phyloP scores from a whole-genome alignment of 23 tunicate species.

The Halocynthia aurantium region DNA sequence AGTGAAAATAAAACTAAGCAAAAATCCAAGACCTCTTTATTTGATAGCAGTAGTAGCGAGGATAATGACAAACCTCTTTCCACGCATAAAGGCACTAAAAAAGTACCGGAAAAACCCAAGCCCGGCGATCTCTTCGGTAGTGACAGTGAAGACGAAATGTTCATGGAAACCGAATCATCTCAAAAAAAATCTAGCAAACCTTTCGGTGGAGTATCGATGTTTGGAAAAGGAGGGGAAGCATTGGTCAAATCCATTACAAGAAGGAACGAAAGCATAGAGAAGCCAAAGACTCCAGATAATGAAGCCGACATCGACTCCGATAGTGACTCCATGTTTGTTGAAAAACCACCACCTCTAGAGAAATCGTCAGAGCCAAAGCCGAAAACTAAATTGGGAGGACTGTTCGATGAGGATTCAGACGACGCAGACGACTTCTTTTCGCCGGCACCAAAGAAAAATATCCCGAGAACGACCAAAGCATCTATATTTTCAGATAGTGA shows the following conservation, averaged over 20 bases:
- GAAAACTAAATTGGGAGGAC: neutral
- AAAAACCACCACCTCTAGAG: slow-evolving; percentile 8
- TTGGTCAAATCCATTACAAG: too few relatives aligned
- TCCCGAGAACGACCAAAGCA: neutral
- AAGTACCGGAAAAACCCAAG: neutral
- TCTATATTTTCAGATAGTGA: neutral
- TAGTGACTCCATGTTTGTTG: slow-evolving; percentile 17
- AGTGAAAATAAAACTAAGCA: neutral
- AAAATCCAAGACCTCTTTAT: neutral
- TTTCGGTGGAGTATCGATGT: slow-evolving; percentile 66
- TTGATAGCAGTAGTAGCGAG: neutral
- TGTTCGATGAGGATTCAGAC: slow-evolving; percentile 21
- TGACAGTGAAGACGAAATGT: slow-evolving; percentile 16
- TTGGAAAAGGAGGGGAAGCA: slow-evolving; percentile 16
- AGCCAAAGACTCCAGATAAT: neutral
- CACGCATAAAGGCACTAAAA: neutral
- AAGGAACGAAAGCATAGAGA: too few relatives aligned
- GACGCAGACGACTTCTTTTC: slow-evolving; percentile 11
- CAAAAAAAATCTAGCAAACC: slow-evolving; percentile 37
- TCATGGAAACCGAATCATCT: neutral
- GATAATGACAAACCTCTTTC: slow-evolving; percentile 11
- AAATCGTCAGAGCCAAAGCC: neutral
- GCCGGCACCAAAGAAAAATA: neutral
- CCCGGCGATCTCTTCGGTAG: slow-evolving; percentile 10
- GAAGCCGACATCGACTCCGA: slow-evolving; percentile 4